These are phyloP conservation scores for Pheosia tremula DNA, from an alignment of 2,888 invertebrate species.

Conservation along the genomic window DNA sequence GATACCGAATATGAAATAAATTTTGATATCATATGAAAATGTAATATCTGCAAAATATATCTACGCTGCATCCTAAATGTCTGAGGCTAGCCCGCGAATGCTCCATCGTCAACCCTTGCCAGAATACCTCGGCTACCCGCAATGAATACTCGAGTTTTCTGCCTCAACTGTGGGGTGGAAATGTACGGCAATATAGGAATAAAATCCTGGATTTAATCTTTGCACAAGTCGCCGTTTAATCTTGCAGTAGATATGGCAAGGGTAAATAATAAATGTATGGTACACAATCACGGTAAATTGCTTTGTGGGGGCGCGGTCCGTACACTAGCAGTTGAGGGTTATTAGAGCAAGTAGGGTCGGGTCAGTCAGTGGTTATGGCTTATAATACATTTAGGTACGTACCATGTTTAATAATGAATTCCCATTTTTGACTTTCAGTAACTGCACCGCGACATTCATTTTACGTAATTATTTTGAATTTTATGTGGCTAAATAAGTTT, in stretches of 20 bases:
- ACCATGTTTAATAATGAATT: background rate
- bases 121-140: conserved; percentile 69
- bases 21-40: conserved; percentile 7
- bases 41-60: conserved; percentile 20
- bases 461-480: too few relatives aligned
- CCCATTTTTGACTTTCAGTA: background rate
- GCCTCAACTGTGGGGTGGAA: conserved; percentile 73
- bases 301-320: conserved; percentile 53
- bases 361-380: conserved; percentile 6
- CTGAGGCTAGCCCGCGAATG: conserved; percentile 38
- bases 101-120: conserved; percentile 60
- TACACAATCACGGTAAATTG: conserved; percentile 74
- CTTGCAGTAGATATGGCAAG: conserved; percentile 77
- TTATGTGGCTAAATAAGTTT: too few relatives aligned
- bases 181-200: conserved; percentile 78
- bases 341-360: conserved; percentile 12
- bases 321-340: conserved; percentile 36
- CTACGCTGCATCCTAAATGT: conserved; percentile 19
- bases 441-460: too few relatives aligned
- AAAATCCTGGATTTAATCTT: conserved; percentile 82
- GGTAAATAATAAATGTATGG: conserved; percentile 79
- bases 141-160: conserved; percentile 80
- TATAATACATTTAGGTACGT: background rate
- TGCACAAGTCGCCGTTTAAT: conserved; percentile 79
- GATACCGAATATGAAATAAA: too few relatives aligned